Base-by-base conservation (phyloP, 2,113 vertebrate species). In the Columba livia region DNA sequence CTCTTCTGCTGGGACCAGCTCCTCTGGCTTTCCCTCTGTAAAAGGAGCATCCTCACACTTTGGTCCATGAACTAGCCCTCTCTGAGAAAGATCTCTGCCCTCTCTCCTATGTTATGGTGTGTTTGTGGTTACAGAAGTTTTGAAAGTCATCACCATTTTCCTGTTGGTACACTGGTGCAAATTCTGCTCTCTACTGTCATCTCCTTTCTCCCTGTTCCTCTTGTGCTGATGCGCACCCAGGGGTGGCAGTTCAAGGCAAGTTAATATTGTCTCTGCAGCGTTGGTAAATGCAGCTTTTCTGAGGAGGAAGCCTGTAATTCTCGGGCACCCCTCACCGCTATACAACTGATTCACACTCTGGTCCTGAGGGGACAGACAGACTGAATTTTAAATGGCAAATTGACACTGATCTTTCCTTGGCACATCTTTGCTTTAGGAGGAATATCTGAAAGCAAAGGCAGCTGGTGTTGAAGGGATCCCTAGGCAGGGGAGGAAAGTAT, bases 371-470 rank as follows among this genome's bases (percentile, higher is more conserved):
- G 48, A 47, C 16, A 57, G 23, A 34, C 18, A 71, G 44, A 8
- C 18, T 65, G 48, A 44, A 51, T 67, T 86, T 57, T 81, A 86
- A 67, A 34, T 42, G 44, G 21, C 32, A 69, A 40, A 57, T 6
- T 0, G 1, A 26, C 44, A 42, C 53, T 3, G 2, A 48, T 23
- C 42, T 91, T 85, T 53, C 51, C 62, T 72, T 86, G 78, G 38
- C 48, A 47, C 7, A 26, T 56, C 32, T 77, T 79, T 28, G 26
- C 67, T 85, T 95, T 51, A 71, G 70, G 40, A 85, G 44, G 36
- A 95, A 48, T 47, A 88, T 82, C 61, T 75, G 77, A 92, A 91
- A 61, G 77, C 64, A 94, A 96, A 84, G 34, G 15, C 70, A 94
- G 79, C 71, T 75, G 81, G 16, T 51, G 38, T 51, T 0, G 0